These are phyloP conservation scores for Champsocephalus esox DNA, from an alignment of 2,797 vertebrate species.

Conservation along the genomic window DNA sequence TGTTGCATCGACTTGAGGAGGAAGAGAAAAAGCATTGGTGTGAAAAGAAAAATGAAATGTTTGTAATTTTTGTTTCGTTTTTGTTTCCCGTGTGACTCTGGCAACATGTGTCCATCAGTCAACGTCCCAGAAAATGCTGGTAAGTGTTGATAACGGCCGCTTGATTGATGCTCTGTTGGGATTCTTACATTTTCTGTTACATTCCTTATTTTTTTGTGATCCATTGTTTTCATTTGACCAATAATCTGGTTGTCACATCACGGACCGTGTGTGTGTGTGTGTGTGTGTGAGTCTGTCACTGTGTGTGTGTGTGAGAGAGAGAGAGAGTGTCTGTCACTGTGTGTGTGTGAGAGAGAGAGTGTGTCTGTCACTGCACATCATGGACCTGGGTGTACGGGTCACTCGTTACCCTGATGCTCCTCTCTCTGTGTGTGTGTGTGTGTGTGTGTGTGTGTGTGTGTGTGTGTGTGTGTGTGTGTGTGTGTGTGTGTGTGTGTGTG, in stretches of 20 bases:
- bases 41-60: constrained; percentile 79
- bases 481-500: neutral
- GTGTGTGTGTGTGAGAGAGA: too few relatives aligned
- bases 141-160: constrained; percentile 87
- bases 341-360: too few relatives aligned
- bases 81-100: constrained; percentile 88
- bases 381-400: constrained; percentile 80
- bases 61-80: constrained; percentile 87
- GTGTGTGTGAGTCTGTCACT: too few relatives aligned
- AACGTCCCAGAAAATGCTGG: constrained; percentile 92
- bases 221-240: constrained; percentile 81
- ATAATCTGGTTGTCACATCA: constrained; percentile 83
- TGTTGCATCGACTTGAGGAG: constrained; percentile 57
- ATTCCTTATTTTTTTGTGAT: constrained; percentile 64
- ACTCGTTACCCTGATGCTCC: constrained; percentile 80
- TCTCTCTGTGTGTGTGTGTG: constrained; percentile 44
- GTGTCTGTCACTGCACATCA: too few relatives aligned
- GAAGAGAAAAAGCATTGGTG: constrained; percentile 61
- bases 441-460: constrained; percentile 24
- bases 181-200: constrained; percentile 58
- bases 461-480: constrained; percentile 24
- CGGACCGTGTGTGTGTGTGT: too few relatives aligned
- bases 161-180: constrained; percentile 86
- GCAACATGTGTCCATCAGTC: constrained; percentile 90
- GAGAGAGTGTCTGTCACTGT: too few relatives aligned